These are phyloP conservation scores for Ceriagrion tenellum DNA, from an alignment of 2,888 invertebrate genomes.

Conservation along the genomic window DNA sequence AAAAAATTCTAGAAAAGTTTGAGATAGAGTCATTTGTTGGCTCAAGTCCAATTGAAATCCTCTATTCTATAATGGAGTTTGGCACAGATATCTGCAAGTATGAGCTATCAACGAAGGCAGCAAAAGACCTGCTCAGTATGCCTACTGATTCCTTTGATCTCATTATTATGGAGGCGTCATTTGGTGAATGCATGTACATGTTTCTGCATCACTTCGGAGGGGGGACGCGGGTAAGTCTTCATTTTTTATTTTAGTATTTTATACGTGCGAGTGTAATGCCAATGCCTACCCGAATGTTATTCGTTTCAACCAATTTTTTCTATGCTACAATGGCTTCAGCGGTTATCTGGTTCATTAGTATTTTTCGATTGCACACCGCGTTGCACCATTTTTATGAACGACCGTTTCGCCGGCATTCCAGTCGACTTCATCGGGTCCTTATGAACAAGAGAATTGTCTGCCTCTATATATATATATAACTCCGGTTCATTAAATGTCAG, in stretches of 20 bases:
- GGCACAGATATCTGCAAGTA: conserved; percentile 10
- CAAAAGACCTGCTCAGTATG: conserved; percentile 29
- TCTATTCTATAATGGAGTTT: not conserved
- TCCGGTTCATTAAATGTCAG: too few species aligned
- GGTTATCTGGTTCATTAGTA: too few species aligned
- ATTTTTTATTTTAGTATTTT: not conserved
- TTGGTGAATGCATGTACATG: conserved; percentile 26
- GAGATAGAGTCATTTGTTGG: not conserved
- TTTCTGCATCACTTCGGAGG: conserved; percentile 52
- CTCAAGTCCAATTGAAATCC: not conserved
- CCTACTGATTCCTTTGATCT: conserved; percentile 57
- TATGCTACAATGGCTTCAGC: too few species aligned
- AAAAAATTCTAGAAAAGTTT: not conserved
- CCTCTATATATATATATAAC: too few species aligned
- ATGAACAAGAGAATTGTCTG: too few species aligned
- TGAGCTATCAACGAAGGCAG: not conserved
- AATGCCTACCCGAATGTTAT: too few species aligned
- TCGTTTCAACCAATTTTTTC: too few species aligned
- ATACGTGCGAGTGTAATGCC: too few species aligned
- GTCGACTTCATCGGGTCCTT: too few species aligned
- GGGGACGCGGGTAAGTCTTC: conserved; percentile 38
- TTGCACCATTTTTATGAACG: too few species aligned
- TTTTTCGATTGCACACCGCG: too few species aligned
- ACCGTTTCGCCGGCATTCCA: too few species aligned
- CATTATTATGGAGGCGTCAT: not conserved